Conservation (phyloP, 2,888 invertebrate genomes). For the Drosophila aldrichi region DNA sequence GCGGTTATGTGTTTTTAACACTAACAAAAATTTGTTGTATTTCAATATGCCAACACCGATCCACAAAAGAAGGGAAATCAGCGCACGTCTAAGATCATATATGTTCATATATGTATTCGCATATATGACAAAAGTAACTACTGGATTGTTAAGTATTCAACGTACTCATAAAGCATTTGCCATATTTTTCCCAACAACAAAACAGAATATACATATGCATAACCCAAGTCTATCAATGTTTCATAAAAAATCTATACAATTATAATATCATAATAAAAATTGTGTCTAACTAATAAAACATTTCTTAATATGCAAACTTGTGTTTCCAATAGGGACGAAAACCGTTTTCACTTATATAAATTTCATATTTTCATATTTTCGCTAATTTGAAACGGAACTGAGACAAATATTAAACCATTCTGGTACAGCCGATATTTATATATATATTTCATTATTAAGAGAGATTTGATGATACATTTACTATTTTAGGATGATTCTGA, state of each 20-base stretch:
- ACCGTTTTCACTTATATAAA: conserved; percentile 61
- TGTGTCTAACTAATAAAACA: conserved; percentile 74
- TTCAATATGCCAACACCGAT: conserved; percentile 51
- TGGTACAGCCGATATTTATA: conserved; percentile 27
- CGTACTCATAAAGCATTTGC: conserved; percentile 52
- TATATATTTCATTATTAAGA: background rate
- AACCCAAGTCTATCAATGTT: conserved; percentile 65
- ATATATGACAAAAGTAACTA: conserved; percentile 79
- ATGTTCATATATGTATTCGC: conserved; percentile 34
- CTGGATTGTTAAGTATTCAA: conserved; percentile 71
- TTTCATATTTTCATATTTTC: background rate
- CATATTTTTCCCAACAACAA: conserved; percentile 35
- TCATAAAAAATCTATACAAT: conserved; percentile 56
- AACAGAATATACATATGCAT: conserved; percentile 6
- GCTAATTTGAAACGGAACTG: conserved; percentile 22
- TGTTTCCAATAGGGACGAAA: conserved; percentile 75
- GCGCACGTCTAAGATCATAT: conserved; percentile 65
- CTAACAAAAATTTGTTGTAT: conserved; percentile 39
- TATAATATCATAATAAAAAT: conserved; percentile 45
- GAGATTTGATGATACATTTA: conserved; percentile 30
- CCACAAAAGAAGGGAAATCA: conserved; percentile 74
- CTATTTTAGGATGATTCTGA: conserved; percentile 28
- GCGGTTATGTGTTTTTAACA: conserved; percentile 4
- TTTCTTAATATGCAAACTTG: conserved; percentile 8
- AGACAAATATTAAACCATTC: conserved; percentile 26